Conservation (phyloP, 2,888 invertebrate genomes). For the Brachyopa scutellaris region DNA sequence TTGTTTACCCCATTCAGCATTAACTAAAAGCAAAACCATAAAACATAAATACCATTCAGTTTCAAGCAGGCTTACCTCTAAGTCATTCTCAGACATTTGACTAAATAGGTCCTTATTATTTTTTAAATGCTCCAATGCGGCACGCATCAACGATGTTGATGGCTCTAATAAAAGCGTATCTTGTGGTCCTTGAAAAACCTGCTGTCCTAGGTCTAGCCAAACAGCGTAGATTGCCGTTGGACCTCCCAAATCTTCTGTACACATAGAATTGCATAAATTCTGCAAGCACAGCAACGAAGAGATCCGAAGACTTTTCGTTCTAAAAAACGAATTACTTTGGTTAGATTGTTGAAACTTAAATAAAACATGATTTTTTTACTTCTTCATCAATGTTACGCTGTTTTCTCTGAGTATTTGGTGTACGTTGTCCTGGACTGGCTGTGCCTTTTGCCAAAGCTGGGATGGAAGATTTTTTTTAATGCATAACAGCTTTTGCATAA, state of each 20-base stretch:
- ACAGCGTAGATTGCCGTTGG: slow-evolving; percentile 85
- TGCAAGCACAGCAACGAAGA: slow-evolving; percentile 87
- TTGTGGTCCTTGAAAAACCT: slow-evolving; percentile 84
- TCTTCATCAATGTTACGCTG: slow-evolving; percentile 82
- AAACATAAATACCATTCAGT: slow-evolving; percentile 78
- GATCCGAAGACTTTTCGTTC: slow-evolving; percentile 84
- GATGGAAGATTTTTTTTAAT: too few species aligned
- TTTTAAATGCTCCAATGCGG: slow-evolving; percentile 87
- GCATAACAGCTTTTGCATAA: too few species aligned
- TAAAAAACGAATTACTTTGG: slow-evolving; percentile 77
- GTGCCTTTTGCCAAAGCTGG: slow-evolving; percentile 77
- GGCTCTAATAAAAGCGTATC: slow-evolving; percentile 86
- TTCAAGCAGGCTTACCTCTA: slow-evolving; percentile 81
- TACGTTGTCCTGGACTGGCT: slow-evolving; percentile 83
- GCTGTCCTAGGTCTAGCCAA: slow-evolving; percentile 86
- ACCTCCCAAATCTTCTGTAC: slow-evolving; percentile 86
- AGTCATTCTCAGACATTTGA: slow-evolving; percentile 84
- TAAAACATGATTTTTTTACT: slow-evolving; percentile 78
- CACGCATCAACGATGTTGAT: slow-evolving; percentile 88
- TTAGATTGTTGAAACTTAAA: not conserved
- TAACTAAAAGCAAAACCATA: slow-evolving; percentile 77
- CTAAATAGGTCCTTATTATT: slow-evolving; percentile 82
- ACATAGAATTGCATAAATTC: slow-evolving; percentile 86
- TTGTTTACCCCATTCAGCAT: slow-evolving; percentile 83
- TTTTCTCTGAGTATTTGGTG: slow-evolving; percentile 83